Evolutionary conservation across 2,797 vertebrate species (phyloP).

Genomic region (Coilia nasus): DNA sequence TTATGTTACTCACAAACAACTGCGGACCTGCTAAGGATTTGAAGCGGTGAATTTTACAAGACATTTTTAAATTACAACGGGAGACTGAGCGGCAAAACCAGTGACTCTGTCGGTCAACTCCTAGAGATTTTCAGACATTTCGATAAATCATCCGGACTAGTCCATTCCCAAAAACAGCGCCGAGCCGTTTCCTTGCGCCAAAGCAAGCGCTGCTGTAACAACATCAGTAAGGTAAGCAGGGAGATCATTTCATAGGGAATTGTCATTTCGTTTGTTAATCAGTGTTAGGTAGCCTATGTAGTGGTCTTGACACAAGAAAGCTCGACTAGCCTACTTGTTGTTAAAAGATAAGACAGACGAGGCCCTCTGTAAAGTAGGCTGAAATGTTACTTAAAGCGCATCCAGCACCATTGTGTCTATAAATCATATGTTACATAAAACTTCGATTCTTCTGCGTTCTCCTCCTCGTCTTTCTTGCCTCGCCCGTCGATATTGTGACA

Average conservation of each 20-base stretch:
- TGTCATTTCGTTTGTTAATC: background rate
- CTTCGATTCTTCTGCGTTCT: slow-evolving; percentile 47
- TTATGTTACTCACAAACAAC: background rate
- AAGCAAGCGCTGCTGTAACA: background rate
- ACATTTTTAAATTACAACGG: background rate
- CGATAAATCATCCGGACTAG: slow-evolving; percentile 24
- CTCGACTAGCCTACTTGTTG: background rate
- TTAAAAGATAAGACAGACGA: background rate
- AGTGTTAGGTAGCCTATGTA: background rate
- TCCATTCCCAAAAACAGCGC: slow-evolving; percentile 14
- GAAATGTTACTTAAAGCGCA: slow-evolving; percentile 20
- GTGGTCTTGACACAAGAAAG: background rate
- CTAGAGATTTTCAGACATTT: slow-evolving; percentile 10
- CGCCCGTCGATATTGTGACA: slow-evolving; percentile 34
- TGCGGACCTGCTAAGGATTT: background rate
- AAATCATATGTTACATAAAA: slow-evolving; percentile 65
- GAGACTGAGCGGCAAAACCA: background rate
- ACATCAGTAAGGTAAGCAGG: slow-evolving; percentile 20
- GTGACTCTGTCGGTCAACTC: slow-evolving; percentile 7
- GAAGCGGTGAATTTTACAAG: background rate
- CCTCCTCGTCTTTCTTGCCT: slow-evolving; percentile 31
- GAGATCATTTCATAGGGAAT: background rate
- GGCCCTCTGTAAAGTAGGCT: slow-evolving; percentile 18
- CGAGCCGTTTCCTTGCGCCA: slow-evolving; percentile 14
- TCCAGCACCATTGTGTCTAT: slow-evolving; percentile 15